Evolutionary conservation across 2,888 invertebrate genomes (phyloP), one percentile per base, ranked within the genome.

Genomic region (Rhimphoctona megacephalus): DNA sequence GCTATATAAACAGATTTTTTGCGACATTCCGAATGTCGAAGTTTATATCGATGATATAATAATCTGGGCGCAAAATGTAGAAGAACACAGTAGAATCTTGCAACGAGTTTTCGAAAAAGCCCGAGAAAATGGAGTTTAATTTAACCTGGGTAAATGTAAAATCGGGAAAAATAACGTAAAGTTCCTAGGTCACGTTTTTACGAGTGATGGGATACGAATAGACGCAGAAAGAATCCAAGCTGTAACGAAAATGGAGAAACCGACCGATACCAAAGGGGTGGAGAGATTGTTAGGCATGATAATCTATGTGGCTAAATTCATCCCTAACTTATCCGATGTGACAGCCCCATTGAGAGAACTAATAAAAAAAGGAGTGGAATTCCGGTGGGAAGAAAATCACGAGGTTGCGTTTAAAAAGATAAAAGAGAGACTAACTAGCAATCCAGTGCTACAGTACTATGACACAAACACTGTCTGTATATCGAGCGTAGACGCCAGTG

Each of bases 401-500:
- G 77, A 85, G 2, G 3, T 73, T 19, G 87, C 87, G 46, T 86
- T 90, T 73, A 30, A 84, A 25, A 46, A 76, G 39, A 81, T 90
- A 7, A 88, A 89, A 85, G 19, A 64, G 72, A 78, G 36, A 46
- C 43, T 89, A 30, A 81, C 83, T 0, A 54, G 79, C 36, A 81
- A 76, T 19, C 89, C 87, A 2, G 78, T 88, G 0, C 70, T 88
- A 19, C 85, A 88, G 39, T 89, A 85, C 76, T 90, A 87, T 70
- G 69, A 89, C 69, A 36, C 85, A 22, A 85, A 90, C 30, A 70
- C 19, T 52, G 81, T 84, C 4, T 86, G 85, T 33, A 64, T 14
- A 5, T 4, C 87, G 9, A 89, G 88, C 49, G 90, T 90, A 64
- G 90, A 90, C 73, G 89, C 90, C 14, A 89, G 88, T 64, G 82